Conservation (phyloP, 37 sponge, comb jelly and placozoan species). For the Aplysina aerophoba region DNA sequence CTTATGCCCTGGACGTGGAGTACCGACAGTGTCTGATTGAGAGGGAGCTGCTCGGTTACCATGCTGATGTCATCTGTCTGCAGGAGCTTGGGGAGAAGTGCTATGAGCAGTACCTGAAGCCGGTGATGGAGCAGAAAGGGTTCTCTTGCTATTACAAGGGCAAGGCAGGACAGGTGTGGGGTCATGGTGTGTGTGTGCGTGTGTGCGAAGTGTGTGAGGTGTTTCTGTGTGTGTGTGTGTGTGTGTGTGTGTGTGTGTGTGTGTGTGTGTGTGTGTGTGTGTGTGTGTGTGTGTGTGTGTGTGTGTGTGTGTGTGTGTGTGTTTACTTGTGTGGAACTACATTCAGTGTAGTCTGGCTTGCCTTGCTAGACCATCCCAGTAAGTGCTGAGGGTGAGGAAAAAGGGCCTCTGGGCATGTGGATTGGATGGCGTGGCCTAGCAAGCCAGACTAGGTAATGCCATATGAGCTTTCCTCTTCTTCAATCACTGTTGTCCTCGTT, state of each 20-base stretch:
- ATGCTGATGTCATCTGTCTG: slow-evolving; percentile 84
- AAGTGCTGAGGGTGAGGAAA: too few species aligned
- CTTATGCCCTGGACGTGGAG: slow-evolving; percentile 57
- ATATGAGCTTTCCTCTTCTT: too few species aligned
- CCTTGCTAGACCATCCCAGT: too few species aligned
- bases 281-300: slow-evolving; percentile 27
- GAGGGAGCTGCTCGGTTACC: slow-evolving; percentile 76
- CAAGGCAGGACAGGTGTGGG: slow-evolving; percentile 76
- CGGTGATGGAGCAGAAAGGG: slow-evolving; percentile 70
- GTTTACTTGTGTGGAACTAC: not conserved
- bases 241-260: slow-evolving; percentile 26
- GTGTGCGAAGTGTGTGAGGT: not conserved
- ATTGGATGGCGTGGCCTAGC: too few species aligned
- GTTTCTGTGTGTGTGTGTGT: slow-evolving; percentile 13
- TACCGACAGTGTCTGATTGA: slow-evolving; percentile 78
- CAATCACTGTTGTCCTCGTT: too few species aligned
- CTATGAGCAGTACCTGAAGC: slow-evolving; percentile 54
- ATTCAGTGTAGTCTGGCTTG: too few species aligned
- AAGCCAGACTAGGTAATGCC: too few species aligned
- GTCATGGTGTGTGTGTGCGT: slow-evolving; percentile 17
- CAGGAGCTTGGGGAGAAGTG: slow-evolving; percentile 73
- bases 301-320: slow-evolving; percentile 14
- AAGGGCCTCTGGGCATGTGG: too few species aligned
- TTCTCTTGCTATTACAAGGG: slow-evolving; percentile 56
- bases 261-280: slow-evolving; percentile 28